phyloP scores from a whole-genome alignment of 2,113 vertebrate species.

The Passer montanus region DNA sequence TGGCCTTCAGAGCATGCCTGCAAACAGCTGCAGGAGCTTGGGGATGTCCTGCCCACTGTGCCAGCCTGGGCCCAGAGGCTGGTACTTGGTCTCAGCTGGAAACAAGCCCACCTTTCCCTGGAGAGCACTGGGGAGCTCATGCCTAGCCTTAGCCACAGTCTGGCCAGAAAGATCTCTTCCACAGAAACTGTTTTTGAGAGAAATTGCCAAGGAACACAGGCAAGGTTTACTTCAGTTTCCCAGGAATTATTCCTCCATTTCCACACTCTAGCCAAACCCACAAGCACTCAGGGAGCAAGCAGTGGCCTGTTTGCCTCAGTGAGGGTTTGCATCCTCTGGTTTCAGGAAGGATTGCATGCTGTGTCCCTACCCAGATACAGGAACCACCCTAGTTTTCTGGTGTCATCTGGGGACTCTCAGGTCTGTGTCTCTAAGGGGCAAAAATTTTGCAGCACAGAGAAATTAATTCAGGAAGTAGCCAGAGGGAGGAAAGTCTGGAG shows the following conservation, averaged over 20 bases:
- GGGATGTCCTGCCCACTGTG: not conserved
- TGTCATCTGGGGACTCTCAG: not conserved
- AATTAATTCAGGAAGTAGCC: not conserved
- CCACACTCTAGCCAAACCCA: not conserved
- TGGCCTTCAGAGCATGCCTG: not conserved
- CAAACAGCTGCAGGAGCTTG: not conserved
- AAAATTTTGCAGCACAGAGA: not conserved
- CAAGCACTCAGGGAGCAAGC: not conserved
- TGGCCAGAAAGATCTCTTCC: not conserved
- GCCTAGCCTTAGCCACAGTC: not conserved
- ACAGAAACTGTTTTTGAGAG: not conserved
- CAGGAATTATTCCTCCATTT: not conserved
- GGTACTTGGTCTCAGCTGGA: not conserved
- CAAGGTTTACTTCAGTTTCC: not conserved
- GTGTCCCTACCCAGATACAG: not conserved
- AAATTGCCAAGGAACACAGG: slow-evolving; percentile 23
- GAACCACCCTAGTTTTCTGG: not conserved
- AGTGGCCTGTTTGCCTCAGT: not conserved
- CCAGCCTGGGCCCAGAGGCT: not conserved
- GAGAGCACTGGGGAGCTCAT: not conserved
- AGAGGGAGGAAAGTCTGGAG: not conserved
- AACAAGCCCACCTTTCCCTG: not conserved
- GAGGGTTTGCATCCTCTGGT: not conserved
- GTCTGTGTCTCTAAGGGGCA: not conserved
- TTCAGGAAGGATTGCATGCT: not conserved